Percentiles rank a stretch among this genome's conserved stretches.
Evolutionary conservation across 2,797 vertebrate genomes (phyloP).

Genomic region (Phoeniculus purpureus): DNA sequence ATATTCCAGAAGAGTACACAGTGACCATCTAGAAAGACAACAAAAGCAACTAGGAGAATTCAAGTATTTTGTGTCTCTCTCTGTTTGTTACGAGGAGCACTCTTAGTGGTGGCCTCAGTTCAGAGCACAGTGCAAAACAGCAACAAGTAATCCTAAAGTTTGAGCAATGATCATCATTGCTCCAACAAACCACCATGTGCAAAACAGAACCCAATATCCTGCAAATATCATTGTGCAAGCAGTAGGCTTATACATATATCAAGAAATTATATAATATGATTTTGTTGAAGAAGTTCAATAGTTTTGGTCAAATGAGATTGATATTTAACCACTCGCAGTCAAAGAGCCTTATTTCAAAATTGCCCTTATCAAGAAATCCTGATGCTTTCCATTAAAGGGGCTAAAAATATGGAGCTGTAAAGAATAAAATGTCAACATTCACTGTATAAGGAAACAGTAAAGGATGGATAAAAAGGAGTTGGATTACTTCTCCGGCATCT

Average conservation of each 20-base stretch:
- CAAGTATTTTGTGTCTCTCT: background rate
- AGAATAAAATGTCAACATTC: conserved; percentile 13
- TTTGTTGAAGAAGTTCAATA: background rate
- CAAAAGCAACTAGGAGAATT: background rate
- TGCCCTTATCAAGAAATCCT: conserved; percentile 18
- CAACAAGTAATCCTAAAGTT: background rate
- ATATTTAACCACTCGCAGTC: conserved; percentile 26
- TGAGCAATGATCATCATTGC: background rate
- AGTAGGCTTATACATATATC: background rate
- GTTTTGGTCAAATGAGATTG: conserved; percentile 30
- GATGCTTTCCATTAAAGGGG: background rate
- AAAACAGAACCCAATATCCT: background rate
- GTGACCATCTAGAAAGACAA: background rate
- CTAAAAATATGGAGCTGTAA: background rate
- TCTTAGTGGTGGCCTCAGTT: background rate
- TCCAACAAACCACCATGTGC: background rate
- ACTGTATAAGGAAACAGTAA: background rate
- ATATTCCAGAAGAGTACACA: conserved; percentile 1
- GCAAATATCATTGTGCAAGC: background rate
- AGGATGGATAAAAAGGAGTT: background rate
- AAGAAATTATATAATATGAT: conserved; percentile 9
- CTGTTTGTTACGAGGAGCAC: background rate
- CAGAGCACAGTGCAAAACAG: background rate
- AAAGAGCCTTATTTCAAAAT: conserved; percentile 29
- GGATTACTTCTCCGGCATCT: background rate